Evolutionary conservation across 1,140 invertebrate species (phyloP).

Genomic region (Calliopsis andreniformis): DNA sequence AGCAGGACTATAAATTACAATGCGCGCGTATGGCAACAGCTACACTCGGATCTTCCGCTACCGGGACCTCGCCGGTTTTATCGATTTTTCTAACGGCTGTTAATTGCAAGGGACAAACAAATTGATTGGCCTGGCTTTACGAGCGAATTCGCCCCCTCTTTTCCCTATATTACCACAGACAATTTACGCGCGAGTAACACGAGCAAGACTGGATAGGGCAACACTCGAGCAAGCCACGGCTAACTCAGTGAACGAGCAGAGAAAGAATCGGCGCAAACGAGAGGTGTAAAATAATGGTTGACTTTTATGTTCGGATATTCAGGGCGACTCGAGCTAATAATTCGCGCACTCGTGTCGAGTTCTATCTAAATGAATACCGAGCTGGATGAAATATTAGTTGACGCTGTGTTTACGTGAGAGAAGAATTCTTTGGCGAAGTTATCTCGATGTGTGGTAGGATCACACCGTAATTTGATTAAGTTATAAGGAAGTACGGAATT

Average conservation of each 20-base stretch:
- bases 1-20: slow-evolving; percentile 37
- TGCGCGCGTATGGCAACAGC: no score
- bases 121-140: background rate
- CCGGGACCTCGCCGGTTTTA: background rate
- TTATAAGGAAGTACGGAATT: background rate
- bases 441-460: background rate
- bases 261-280: background rate
- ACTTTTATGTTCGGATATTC: background rate
- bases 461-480: slow-evolving; percentile 10
- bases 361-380: background rate
- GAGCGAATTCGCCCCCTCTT: no score
- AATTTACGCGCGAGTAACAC: background rate
- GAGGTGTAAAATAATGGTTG: background rate
- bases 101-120: slow-evolving; percentile 19
- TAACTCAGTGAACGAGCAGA: background rate
- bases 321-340: background rate
- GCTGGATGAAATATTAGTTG: background rate
- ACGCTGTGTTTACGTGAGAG: background rate
- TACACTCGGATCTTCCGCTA: slow-evolving; percentile 3
- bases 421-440: slow-evolving; percentile 1
- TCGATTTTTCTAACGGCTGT: background rate
- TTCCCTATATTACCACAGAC: no score
- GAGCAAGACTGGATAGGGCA: background rate
- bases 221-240: no score
- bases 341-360: background rate